Evolutionary conservation across 2,113 vertebrate species (phyloP).

Genomic region (Piaya cayana): DNA sequence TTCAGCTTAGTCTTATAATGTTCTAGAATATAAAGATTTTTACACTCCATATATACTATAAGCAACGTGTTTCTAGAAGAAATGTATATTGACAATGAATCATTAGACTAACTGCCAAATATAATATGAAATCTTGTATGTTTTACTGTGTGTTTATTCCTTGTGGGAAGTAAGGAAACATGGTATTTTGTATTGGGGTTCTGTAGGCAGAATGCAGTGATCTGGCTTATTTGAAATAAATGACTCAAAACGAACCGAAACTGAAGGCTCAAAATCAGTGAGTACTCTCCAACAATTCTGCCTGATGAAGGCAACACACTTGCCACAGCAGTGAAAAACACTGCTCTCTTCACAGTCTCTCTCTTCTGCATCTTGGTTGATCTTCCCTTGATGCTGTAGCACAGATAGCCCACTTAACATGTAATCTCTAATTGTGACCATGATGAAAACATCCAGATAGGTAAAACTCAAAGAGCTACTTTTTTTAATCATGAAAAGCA

Average conservation of each 20-base stretch:
- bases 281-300: neutral
- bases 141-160: slow-evolving; percentile 2
- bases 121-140: neutral
- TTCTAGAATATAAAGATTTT: slow-evolving; percentile 3
- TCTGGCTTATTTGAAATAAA: neutral
- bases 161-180: neutral
- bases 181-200: neutral
- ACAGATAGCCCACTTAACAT: neutral
- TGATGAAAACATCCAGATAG: neutral
- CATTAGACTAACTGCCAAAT: slow-evolving; percentile 36
- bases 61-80: neutral
- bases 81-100: slow-evolving; percentile 12
- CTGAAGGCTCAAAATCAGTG: neutral
- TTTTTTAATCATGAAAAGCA: fast-evolving
- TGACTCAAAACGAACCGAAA: neutral
- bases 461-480: neutral
- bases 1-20: neutral
- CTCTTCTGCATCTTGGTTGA: neutral
- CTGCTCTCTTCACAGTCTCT: neutral
- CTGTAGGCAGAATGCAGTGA: neutral
- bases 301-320: neutral
- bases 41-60: neutral
- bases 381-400: neutral
- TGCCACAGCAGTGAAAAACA: neutral
- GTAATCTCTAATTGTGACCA: neutral